Conservation (phyloP, 2,113 vertebrate genomes). For the human (Homo sapiens) region GRCh38 chr18:61998501-61999000, state of each 20-base stretch:
- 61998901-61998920: constrained; percentile 25
- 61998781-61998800: not conserved
- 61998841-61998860: not conserved
- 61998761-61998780: not conserved
- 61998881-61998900: not conserved
- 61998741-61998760: constrained; percentile 20
- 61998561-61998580: not conserved
- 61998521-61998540: not conserved
- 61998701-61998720: not conserved
- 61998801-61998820: not conserved
- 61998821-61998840: not conserved
- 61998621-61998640: not conserved
- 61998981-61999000: constrained; percentile 67
- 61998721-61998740: not conserved
- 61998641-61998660: not conserved
- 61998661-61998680: constrained; percentile 1
- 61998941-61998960: constrained; percentile 2
- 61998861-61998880: constrained; percentile 19
- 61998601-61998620: not conserved
- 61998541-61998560: not conserved
- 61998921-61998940: constrained; percentile 2
- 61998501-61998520: not conserved
- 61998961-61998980: constrained; percentile 72
- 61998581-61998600: not conserved
- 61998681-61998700: not conserved